A percentile compares a stretch with the other conserved stretches of the same genome.
phyloP scores from a whole-genome alignment of 2,113 vertebrate genomes.

The Strix aluco region DNA sequence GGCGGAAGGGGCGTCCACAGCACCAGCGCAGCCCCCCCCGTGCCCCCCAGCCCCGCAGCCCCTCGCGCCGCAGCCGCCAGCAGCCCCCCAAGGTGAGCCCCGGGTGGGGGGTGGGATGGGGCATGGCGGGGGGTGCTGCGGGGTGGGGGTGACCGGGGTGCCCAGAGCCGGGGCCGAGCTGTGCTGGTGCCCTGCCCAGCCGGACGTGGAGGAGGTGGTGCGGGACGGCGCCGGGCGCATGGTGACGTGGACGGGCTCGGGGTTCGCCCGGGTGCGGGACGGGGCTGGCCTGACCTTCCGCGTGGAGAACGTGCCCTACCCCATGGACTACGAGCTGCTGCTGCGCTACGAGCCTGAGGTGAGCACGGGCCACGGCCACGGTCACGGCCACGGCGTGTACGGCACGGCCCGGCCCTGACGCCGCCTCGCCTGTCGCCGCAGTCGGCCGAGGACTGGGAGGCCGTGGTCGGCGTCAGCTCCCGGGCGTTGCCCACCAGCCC shows the following conservation, averaged over 20 bases:
- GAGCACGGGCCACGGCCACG: fast-evolving
- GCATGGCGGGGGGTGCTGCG: fast-evolving
- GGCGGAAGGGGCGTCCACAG: constrained; percentile 69
- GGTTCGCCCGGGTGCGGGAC: constrained; percentile 82
- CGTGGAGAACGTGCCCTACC: constrained; percentile 77
- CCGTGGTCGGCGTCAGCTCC: constrained; percentile 80
- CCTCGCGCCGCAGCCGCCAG: constrained; percentile 71
- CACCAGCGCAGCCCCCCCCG: constrained; percentile 63
- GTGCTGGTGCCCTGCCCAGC: constrained; percentile 59
- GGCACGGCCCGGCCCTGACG: neutral
- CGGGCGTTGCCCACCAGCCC: constrained; percentile 78
- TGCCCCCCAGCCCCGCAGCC: constrained; percentile 62
- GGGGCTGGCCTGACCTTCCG: constrained; percentile 85
- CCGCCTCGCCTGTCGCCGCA: neutral
- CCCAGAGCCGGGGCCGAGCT: neutral
- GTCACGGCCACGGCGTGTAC: fast-evolving
- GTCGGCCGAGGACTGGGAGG: constrained; percentile 90
- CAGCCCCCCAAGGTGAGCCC: constrained; percentile 78
- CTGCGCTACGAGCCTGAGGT: constrained; percentile 88
- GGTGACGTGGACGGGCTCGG: constrained; percentile 81
- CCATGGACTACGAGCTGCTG: constrained; percentile 89
- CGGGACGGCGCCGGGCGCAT: constrained; percentile 69
- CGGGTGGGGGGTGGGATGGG: too few relatives aligned
- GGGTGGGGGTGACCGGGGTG: fast-evolving
- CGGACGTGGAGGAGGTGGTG: constrained; percentile 71